Evolutionary conservation across 1,140 invertebrate species (phyloP), one percentile per base, ranked within the genome.

Genomic region (Trichoplusia ni): DNA sequence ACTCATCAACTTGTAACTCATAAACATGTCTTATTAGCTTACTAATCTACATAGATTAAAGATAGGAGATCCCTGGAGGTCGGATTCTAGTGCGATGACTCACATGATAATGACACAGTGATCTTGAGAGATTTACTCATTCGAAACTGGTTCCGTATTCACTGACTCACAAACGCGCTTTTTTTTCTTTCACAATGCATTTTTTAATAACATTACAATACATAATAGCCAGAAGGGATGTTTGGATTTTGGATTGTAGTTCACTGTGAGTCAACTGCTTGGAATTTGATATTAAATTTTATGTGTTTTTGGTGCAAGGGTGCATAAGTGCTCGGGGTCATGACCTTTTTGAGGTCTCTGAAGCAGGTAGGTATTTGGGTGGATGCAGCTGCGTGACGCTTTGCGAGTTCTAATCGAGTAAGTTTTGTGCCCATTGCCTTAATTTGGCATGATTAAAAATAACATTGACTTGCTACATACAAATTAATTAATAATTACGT

Each of bases 111-210:
- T 67, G 62, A 63, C 49, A 37, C 49, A 67, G 56, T 38, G 69
- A 71, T 69, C 64, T 73, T 46, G 54, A 67, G 47, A 40, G 40
- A 23, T 40, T 37, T 62, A 29, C 23, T 62, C 51, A 38, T 37
- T 54, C 25, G 44, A 40, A 62, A 67, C 59, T 46, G 59, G 65
- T 67, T 59, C 63, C 63, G 64, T 68, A 54, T 33, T 46, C 64
- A 51, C 63, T 77, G 77, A 83, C 67, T 81, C 81, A 83, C 46
- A 47, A 64, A 83, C 68, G 66, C 67, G 71, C 70, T 70, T 69
- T 62, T 70, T 73, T 71, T 49, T 66, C 49, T 69, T 63, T 66
- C 33, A 18, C 18, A 25, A 42, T 37, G 35, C 42, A 53, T 53
- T 60, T 60, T 46, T 35, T 60, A 46, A 58, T 56, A 64, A 63